Conservation (phyloP, 2,888 invertebrate species). For the Dusona sp. region DNA sequence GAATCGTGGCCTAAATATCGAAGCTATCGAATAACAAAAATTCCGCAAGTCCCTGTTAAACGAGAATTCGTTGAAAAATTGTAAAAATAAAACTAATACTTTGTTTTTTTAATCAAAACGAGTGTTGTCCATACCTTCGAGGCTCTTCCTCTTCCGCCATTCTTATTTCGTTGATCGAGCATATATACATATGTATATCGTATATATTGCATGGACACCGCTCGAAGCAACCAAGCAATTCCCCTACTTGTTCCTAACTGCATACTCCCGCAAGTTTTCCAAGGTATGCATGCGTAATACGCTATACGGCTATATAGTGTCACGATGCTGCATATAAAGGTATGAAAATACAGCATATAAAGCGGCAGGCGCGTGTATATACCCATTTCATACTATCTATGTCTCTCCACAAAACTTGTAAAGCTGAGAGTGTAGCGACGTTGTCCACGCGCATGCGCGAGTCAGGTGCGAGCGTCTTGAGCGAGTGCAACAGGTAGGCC, state of each 20-base stretch:
- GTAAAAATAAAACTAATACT: background rate
- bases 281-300: slow-evolving; percentile 52
- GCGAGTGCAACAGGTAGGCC: slow-evolving; percentile 73
- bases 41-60: background rate
- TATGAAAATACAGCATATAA: slow-evolving; percentile 16
- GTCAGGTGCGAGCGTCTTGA: slow-evolving; percentile 66
- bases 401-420: background rate
- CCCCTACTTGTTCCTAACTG: slow-evolving; percentile 12
- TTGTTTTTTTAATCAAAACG: background rate
- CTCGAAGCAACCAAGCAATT: slow-evolving; percentile 35
- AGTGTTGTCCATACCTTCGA: background rate
- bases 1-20: background rate
- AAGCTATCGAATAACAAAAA: background rate
- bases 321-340: slow-evolving; percentile 3
- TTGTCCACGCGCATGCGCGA: slow-evolving; percentile 70
- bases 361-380: slow-evolving; percentile 5
- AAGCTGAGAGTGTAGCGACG: slow-evolving; percentile 32
- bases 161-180: background rate
- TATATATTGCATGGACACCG: slow-evolving; percentile 30
- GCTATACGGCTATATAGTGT: slow-evolving; percentile 9
- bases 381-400: background rate
- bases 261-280: slow-evolving; percentile 40
- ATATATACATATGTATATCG: background rate
- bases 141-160: slow-evolving; percentile 3
- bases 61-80: background rate